Evolutionary conservation across 2,113 vertebrate species (phyloP), one percentile per base, ranked within the genome.

Genomic region (Oceanites oceanicus): DNA sequence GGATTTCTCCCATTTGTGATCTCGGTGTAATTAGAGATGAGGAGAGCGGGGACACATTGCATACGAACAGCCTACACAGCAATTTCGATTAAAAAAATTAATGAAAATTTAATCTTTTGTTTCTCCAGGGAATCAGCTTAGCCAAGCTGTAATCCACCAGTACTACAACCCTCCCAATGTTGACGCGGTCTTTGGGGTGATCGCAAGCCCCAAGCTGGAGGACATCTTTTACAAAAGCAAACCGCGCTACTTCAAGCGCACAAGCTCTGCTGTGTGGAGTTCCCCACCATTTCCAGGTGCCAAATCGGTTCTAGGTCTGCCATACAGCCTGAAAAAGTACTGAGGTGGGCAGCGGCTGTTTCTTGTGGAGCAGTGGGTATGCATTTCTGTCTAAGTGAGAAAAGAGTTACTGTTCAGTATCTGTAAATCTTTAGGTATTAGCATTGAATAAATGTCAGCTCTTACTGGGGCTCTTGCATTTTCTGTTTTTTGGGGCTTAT

Each of bases 251-350:
- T 98, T 99, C 55, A 99, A 99, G 93, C 98, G 99, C 59, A 99
- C 99, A 12, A 99, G 99, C 97, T 99, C 99, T 3, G 99, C 99
- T 0, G 98, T 99, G 20, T 99, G 99, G 99, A 98, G 98, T 87
- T 99, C 99, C 0, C 99, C 99, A 0, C 99, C 99, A 1, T 88
- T 96, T 18, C 52, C 83, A 42, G 97, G 94, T 16, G 19, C 84
- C 75, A 85, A 90, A 58, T 22, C 88, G 8, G 70, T 63, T 0
- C 29, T 95, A 11, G 92, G 93, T 25, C 84, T 96, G 94, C 42
- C 96, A 8, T 90, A 72, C 34, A 21, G 76, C 84, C 93, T 97
- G 18, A 97, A 97, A 55, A 98, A 96, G 90, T 55, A 77, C 92
- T 98, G 96, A 98, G 70, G 26, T 13, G 61, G 49, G 63, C 27